These are phyloP conservation scores for Notodonta ziczac DNA, from an alignment of 2,888 invertebrate species.

Conservation along the genomic window DNA sequence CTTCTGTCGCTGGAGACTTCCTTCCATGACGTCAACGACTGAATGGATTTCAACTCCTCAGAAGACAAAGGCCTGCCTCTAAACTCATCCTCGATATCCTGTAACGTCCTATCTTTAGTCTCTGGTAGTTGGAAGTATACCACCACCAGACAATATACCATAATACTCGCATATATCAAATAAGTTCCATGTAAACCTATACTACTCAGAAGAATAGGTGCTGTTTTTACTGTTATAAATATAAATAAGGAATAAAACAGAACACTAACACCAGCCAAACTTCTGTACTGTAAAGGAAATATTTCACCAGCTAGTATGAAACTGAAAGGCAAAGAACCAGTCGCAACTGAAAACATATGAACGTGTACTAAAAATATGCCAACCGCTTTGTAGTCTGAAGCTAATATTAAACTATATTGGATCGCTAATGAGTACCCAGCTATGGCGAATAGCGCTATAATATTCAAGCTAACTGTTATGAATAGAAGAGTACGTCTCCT, in stretches of 20 bases:
- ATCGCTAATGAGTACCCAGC: constrained; percentile 60
- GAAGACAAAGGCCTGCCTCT: constrained; percentile 51
- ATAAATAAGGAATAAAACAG: constrained; percentile 60
- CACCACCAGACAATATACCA: constrained; percentile 57
- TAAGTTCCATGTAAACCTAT: constrained; percentile 62
- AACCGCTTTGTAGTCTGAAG: constrained; percentile 49
- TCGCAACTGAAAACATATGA: constrained; percentile 81
- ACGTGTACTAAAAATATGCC: constrained; percentile 59
- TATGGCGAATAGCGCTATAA: constrained; percentile 51
- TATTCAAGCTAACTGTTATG: constrained; percentile 52
- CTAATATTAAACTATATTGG: constrained; percentile 39
- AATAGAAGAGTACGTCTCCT: constrained; percentile 65
- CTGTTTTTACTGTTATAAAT: constrained; percentile 65
- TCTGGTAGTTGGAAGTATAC: constrained; percentile 63
- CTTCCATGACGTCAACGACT: constrained; percentile 38
- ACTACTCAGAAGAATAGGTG: constrained; percentile 52
- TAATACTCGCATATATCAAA: constrained; percentile 51
- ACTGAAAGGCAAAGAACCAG: constrained; percentile 86
- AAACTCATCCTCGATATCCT: constrained; percentile 73
- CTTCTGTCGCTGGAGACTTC: constrained; percentile 26
- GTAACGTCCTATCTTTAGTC: constrained; percentile 70
- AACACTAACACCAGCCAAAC: constrained; percentile 78
- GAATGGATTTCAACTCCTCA: constrained; percentile 36
- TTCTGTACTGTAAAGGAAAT: constrained; percentile 85
- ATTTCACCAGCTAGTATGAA: constrained; percentile 89